phyloP scores from a whole-genome alignment of 2,113 vertebrate species.

The Lasiurus borealis region DNA sequence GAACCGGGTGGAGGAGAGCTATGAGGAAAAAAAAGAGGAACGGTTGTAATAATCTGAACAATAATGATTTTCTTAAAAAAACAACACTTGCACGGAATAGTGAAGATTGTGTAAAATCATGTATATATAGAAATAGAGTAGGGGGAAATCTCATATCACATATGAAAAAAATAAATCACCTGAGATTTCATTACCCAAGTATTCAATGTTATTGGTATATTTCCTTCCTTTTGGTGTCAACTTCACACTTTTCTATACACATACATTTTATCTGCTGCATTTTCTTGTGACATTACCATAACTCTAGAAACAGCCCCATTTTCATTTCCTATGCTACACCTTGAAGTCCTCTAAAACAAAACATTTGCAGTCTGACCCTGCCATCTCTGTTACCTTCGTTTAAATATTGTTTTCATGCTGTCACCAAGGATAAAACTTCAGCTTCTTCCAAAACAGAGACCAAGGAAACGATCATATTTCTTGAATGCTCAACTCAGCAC shows the following conservation, averaged over 20 bases:
- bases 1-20: too few relatives aligned
- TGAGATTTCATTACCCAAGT: too few relatives aligned
- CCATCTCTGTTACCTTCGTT: conserved; percentile 63
- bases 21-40: too few relatives aligned
- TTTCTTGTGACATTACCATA: neutral
- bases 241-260: neutral
- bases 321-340: neutral
- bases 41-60: too few relatives aligned
- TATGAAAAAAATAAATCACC: neutral
- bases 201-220: neutral
- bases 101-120: neutral
- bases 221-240: neutral
- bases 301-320: neutral
- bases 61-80: too few relatives aligned
- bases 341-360: neutral
- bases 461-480: conserved; percentile 81
- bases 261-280: neutral
- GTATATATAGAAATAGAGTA: neutral
- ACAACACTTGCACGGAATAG: neutral
- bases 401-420: conserved; percentile 69
- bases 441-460: conserved; percentile 83
- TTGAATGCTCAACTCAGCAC: conserved; percentile 72
- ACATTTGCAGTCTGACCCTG: neutral
- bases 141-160: neutral
- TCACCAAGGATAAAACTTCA: conserved; percentile 76